Evolutionary conservation across 2,113 vertebrate genomes (phyloP).

Genomic region (Antechinus flavipes): DNA sequence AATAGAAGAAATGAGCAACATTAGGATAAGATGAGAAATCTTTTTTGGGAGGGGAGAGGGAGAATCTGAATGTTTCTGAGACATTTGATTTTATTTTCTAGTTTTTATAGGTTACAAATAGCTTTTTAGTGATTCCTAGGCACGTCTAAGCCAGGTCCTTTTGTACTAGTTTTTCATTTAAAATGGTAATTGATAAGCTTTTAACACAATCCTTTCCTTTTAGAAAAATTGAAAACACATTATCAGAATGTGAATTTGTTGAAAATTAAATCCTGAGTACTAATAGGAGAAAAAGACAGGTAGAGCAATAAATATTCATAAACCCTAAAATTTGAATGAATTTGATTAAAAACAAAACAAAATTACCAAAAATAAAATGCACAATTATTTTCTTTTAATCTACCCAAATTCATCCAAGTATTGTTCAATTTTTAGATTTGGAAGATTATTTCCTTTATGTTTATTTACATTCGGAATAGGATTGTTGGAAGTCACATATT

Average conservation of each 20-base stretch:
- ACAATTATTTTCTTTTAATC: neutral
- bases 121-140: neutral
- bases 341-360: neutral
- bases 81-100: neutral
- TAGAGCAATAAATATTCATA: neutral
- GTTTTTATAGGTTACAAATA: neutral
- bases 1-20: neutral
- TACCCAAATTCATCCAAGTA: neutral
- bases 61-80: neutral
- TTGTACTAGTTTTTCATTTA: neutral
- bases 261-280: neutral
- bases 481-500: constrained; percentile 9
- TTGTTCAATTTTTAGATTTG: neutral
- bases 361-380: neutral
- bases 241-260: neutral
- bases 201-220: neutral
- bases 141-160: neutral
- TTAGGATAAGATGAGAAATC: neutral
- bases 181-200: neutral
- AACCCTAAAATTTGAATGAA: neutral
- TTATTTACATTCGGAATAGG: constrained; percentile 17
- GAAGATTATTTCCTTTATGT: neutral
- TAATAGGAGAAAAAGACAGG: neutral
- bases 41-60: neutral
- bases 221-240: neutral